phyloP scores from a whole-genome alignment of 2,797 vertebrate species.

The Pachyuromys duprasi region DNA sequence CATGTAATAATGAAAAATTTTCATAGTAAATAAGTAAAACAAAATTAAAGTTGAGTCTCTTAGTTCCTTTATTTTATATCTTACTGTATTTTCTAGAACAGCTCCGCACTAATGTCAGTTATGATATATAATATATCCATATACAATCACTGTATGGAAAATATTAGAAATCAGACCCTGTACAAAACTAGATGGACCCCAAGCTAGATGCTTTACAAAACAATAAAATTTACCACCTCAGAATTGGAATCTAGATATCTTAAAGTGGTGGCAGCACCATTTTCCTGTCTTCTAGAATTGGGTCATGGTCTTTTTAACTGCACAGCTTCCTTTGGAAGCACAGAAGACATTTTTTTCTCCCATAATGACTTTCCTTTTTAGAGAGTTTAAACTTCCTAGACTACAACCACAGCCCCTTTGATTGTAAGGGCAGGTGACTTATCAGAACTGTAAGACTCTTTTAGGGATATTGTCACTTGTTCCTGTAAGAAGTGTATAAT shows the following conservation, averaged over 20 bases:
- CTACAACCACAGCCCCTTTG: no score
- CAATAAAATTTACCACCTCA: neutral
- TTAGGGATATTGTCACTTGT: neutral
- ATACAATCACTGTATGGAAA: neutral
- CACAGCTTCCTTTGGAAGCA: neutral
- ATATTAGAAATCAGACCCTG: neutral
- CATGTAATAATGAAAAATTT: neutral
- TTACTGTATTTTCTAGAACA: neutral
- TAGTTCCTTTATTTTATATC: neutral
- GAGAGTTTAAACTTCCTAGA: neutral
- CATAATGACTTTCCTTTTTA: neutral
- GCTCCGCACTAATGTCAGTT: neutral
- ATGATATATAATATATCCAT: neutral
- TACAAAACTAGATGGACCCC: neutral
- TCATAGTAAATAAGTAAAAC: neutral
- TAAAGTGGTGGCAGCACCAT: neutral
- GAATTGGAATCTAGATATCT: neutral
- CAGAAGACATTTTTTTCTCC: neutral
- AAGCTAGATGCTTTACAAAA: neutral
- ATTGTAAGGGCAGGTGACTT: neutral
- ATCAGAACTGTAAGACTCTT: neutral
- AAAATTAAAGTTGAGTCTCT: neutral
- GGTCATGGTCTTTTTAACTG: neutral
- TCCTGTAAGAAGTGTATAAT: neutral
- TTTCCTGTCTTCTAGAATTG: neutral